Percentiles rank a stretch among this genome's conserved stretches.
These are phyloP conservation scores for Tetranychus urticae DNA, from an alignment of 1,140 invertebrate species.

Conservation along the genomic window DNA sequence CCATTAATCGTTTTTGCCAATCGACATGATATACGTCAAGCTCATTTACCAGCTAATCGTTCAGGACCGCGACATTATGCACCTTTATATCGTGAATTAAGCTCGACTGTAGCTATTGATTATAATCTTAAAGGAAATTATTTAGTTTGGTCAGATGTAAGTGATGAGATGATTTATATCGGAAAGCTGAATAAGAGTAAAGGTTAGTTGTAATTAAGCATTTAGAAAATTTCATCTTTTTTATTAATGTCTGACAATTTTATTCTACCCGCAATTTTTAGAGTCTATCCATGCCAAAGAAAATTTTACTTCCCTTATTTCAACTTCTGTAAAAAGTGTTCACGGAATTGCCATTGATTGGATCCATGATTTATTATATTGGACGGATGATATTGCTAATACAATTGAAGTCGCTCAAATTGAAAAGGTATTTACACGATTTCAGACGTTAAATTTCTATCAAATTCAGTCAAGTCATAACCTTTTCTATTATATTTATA, in stretches of 20 bases:
- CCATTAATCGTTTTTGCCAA: slow-evolving; percentile 49
- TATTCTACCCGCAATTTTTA: background rate
- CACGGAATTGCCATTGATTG: slow-evolving; percentile 89
- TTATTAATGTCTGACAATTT: background rate
- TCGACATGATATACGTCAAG: slow-evolving; percentile 47
- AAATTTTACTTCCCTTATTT: background rate
- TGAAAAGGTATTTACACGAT: slow-evolving; percentile 21
- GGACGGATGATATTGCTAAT: slow-evolving; percentile 42
- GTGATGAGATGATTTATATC: slow-evolving; percentile 62
- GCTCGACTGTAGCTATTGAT: slow-evolving; percentile 45
- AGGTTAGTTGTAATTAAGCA: background rate
- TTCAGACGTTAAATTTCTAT: background rate
- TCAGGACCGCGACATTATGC: background rate
- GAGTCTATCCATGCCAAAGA: background rate
- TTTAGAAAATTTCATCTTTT: too few species aligned
- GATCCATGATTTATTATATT: slow-evolving; percentile 89
- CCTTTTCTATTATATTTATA: too few species aligned
- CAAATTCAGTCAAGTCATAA: too few species aligned
- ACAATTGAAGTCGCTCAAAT: slow-evolving; percentile 69
- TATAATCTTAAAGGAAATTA: slow-evolving; percentile 68
- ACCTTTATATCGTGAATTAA: background rate
- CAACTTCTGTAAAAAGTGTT: slow-evolving; percentile 54
- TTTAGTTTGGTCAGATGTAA: slow-evolving; percentile 84
- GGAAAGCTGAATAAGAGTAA: slow-evolving; percentile 10
- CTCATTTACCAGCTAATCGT: background rate